Percentiles rank a stretch among this genome's conserved stretches.
phyloP scores from a whole-genome alignment of 2,797 vertebrate genomes.

The Eulemur albifrons region DNA sequence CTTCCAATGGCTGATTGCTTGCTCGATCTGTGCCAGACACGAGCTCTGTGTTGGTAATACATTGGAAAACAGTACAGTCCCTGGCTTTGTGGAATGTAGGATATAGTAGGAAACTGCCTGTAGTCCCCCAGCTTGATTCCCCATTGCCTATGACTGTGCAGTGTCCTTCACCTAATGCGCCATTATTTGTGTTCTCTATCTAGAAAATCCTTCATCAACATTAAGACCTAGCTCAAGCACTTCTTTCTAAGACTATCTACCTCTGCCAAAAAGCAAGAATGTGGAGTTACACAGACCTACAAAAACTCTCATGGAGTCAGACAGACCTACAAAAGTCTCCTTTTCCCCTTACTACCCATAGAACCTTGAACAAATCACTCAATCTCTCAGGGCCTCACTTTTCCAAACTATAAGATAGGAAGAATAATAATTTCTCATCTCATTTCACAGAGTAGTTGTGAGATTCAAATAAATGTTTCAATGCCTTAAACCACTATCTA shows the following conservation, averaged over 20 bases:
- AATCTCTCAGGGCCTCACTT: background rate
- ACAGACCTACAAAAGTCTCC: background rate
- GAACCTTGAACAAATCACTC: background rate
- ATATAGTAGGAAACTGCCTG: background rate
- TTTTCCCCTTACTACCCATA: background rate
- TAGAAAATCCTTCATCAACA: background rate
- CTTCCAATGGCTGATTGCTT: background rate
- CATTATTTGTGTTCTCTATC: background rate
- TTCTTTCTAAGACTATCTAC: background rate
- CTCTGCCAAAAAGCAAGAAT: background rate
- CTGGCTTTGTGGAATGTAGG: background rate
- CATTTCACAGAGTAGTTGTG: background rate
- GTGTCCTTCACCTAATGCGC: background rate
- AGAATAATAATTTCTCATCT: background rate
- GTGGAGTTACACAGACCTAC: background rate
- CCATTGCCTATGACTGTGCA: background rate
- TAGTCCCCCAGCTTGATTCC: background rate
- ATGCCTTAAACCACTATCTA: background rate
- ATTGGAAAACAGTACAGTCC: background rate
- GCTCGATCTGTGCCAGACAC: background rate
- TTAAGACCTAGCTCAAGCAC: background rate
- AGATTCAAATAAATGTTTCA: background rate
- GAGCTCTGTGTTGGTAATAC: background rate
- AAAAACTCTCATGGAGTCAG: background rate
- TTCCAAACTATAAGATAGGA: background rate